Percentiles rank a stretch among this genome's conserved stretches.
phyloP scores from a whole-genome alignment of 2,113 vertebrate species.

The Otus sunia region DNA sequence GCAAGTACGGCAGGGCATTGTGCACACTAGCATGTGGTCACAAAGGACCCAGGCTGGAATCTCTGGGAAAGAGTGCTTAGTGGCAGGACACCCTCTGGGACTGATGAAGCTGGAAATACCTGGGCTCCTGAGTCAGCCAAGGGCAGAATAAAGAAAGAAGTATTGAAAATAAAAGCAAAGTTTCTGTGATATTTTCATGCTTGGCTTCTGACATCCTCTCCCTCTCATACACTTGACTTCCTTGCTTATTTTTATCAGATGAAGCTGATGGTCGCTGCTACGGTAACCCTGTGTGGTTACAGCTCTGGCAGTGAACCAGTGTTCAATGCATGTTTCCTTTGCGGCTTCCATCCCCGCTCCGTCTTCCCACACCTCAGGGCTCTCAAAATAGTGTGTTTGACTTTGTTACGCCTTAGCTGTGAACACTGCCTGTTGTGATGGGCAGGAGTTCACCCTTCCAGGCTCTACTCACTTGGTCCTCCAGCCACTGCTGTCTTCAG shows the following conservation, averaged over 20 bases:
- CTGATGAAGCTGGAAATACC: neutral
- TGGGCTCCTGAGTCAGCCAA: neutral
- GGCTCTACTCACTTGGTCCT: neutral
- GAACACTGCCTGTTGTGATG: neutral
- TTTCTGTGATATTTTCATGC: slow-evolving; percentile 50
- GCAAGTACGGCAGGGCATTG: neutral
- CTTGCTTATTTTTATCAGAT: slow-evolving; percentile 71
- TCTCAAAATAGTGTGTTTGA: neutral
- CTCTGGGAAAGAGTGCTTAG: neutral
- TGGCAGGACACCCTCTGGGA: neutral
- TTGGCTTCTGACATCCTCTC: slow-evolving; percentile 48
- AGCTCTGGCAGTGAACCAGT: slow-evolving; percentile 1
- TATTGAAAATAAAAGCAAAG: slow-evolving; percentile 38
- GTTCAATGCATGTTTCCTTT: slow-evolving; percentile 62
- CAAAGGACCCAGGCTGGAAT: accelerated
- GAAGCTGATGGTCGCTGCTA: slow-evolving; percentile 54
- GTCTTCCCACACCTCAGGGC: neutral
- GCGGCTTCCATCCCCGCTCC: slow-evolving; percentile 43
- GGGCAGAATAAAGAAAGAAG: slow-evolving; percentile 12
- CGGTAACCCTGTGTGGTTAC: slow-evolving; percentile 44
- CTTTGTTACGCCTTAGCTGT: neutral
- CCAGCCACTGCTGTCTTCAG: neutral
- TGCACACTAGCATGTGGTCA: accelerated
- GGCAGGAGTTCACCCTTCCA: neutral
- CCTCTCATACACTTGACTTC: slow-evolving; percentile 22